A percentile compares a stretch with the other conserved stretches of the same genome.
Conservation (phyloP, 2,113 vertebrate genomes). For the Vireo altiloquus region DNA sequence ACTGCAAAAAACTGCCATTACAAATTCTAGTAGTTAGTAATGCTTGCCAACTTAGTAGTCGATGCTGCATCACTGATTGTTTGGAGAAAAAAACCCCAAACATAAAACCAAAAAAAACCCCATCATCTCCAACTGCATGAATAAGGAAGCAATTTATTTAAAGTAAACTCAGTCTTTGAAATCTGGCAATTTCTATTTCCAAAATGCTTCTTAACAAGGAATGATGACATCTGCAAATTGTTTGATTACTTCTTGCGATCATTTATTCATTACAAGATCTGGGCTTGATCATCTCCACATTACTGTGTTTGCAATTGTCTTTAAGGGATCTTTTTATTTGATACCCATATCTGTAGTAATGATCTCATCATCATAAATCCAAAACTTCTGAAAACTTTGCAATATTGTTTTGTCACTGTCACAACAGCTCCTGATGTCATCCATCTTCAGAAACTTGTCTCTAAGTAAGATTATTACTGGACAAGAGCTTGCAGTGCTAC, state of each 20-base stretch:
- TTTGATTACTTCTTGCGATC: slow-evolving; percentile 33
- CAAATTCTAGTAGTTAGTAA: background rate
- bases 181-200: slow-evolving; percentile 21
- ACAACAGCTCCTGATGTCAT: slow-evolving; percentile 34
- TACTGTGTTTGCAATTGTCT: background rate
- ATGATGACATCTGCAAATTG: slow-evolving; percentile 24
- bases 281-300: background rate
- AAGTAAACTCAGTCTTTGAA: slow-evolving; percentile 10
- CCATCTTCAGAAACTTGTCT: background rate
- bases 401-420: slow-evolving; percentile 26
- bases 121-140: background rate
- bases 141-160: slow-evolving; percentile 15
- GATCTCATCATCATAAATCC: background rate
- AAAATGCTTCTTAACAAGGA: background rate
- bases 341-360: background rate
- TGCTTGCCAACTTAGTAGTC: background rate
- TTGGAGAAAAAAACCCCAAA: background rate
- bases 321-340: background rate
- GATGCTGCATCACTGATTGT: background rate
- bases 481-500: background rate
- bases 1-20: background rate
- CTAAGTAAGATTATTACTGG: background rate
- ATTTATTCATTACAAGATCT: slow-evolving; percentile 28
- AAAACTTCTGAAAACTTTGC: slow-evolving; percentile 15
- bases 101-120: rapidly evolving